Evolutionary conservation across 2,113 vertebrate genomes (phyloP), one percentile per base, ranked within the genome.

Genomic region (Crotalus helleri): DNA sequence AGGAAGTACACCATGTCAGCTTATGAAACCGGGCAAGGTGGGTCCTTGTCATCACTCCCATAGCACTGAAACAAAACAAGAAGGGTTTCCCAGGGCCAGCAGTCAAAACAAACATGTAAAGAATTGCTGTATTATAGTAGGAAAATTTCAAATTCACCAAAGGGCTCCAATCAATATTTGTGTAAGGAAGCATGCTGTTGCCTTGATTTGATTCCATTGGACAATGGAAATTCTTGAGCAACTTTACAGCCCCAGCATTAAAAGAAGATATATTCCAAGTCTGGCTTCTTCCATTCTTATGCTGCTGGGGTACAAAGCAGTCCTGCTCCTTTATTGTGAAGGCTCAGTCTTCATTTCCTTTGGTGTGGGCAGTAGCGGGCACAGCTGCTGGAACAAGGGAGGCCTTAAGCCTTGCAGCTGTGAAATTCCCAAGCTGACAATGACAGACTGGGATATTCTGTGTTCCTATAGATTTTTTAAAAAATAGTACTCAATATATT

Each of bases 1-100:
- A 99, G 98, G 98, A 99, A 99, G 97, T 95, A 92, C 94, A 97
- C 97, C 95, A 94, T 98, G 98, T 98, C 98, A 98, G 98, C 98
- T 29, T 74, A 93, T 98, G 97, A 95, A 94, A 94, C 95, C 93
- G 91, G 91, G 90, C 93, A 94, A 94, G 93, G 54, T 29, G 54
- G 33, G 94, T 97, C 95, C 94, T 95, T 97, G 97, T 98, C 97
- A 96, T 95, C 94, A 94, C 96, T 95, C 95, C 96, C 95, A 91
- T 93, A 93, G 95, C 96, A 96, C 87, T 93, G 94, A 91, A 94
- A 92, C 74, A 95, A 97, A 99, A 99, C 98, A 99, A 99, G 99
- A 94, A 98, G 94, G 87, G 96, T 96, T 99, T 99, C 98, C 98
- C 99, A 97, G 96, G 97, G 97, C 97, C 97, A 97, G 93, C 90